Conservation (phyloP, 2,888 invertebrate genomes). For the Brachypterus glaber region DNA sequence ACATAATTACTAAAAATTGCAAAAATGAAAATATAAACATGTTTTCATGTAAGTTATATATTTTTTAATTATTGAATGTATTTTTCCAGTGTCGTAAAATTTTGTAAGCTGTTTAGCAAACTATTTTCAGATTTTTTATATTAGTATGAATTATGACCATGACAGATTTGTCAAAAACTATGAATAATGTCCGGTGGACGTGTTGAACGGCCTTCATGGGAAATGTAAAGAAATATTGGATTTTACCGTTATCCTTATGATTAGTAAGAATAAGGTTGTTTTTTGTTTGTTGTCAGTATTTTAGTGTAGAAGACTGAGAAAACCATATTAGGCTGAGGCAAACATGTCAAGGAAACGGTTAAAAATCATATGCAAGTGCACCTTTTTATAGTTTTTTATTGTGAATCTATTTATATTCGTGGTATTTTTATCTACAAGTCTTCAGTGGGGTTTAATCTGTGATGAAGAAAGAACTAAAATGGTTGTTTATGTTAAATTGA, state of each 20-base stretch:
- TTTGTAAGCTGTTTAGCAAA: too few species aligned
- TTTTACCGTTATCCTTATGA: constrained; percentile 22
- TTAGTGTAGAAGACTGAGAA: constrained; percentile 14
- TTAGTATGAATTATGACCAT: too few species aligned
- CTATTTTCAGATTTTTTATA: too few species aligned
- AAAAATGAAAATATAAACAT: too few species aligned
- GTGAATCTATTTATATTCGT: constrained; percentile 21
- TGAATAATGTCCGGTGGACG: too few species aligned
- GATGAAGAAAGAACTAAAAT: constrained; percentile 26
- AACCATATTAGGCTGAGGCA: constrained; percentile 29
- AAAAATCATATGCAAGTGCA: constrained; percentile 18
- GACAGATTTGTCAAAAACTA: too few species aligned
- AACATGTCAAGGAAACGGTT: constrained; percentile 33
- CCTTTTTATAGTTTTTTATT: constrained; percentile 19
- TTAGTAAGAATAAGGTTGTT: constrained; percentile 18
- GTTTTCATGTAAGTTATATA: too few species aligned
- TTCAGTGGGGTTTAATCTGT: constrained; percentile 11
- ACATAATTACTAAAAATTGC: too few species aligned
- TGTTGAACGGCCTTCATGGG: constrained; percentile 18
- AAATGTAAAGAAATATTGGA: constrained; percentile 13
- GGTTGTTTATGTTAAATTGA: constrained; percentile 31
- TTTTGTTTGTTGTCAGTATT: constrained; percentile 15
- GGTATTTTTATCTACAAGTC: constrained; percentile 22
- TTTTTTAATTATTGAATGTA: too few species aligned
- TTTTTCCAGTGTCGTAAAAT: too few species aligned